Base-by-base conservation (phyloP, 2,113 vertebrate species). In the Sakesphorus luctuosus region DNA sequence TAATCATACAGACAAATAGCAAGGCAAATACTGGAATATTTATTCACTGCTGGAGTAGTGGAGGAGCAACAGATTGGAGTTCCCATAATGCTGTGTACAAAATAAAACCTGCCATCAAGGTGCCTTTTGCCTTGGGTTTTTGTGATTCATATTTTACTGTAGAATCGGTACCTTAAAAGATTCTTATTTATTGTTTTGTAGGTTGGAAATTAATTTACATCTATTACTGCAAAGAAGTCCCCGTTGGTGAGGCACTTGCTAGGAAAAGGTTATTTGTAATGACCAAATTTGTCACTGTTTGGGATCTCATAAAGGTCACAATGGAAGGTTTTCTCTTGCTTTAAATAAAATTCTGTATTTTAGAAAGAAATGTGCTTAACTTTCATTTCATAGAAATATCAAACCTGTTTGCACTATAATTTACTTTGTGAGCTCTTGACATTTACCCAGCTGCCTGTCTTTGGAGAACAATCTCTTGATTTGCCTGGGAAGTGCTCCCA, bases 351-450 rank as follows among this genome's bases (percentile, higher is more conserved):
- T 97, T 97, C 97, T 97, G 97, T 98, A 97, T 98, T 98, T 98
- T 96, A 96, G 96, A 98, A 98, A 98, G 97, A 98, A 98, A 98
- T 95, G 97, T 89, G 96, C 97, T 98, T 98, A 97, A 96, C 97
- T 98, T 97, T 97, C 97, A 98, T 98, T 97, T 98, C 98, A 98
- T 98, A 98, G 97, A 98, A 98, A 98, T 98, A 98, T 98, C 98
- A 98, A 97, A 90, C 91, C 96, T 98, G 97, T 98, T 98, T 98
- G 97, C 97, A 91, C 96, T 98, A 95, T 98, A 98, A 98, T 98
- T 98, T 98, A 98, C 98, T 98, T 98, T 97, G 66, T 96, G 97
- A 97, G 98, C 97, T 96, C 95, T 97, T 98, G 98, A 98, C 98
- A 98, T 98, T 98, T 98, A 98, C 97, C 86, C 97, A 98, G 97